These are phyloP conservation scores for Erebia epiphron DNA, from an alignment of 2,888 invertebrate genomes.

Conservation along the genomic window DNA sequence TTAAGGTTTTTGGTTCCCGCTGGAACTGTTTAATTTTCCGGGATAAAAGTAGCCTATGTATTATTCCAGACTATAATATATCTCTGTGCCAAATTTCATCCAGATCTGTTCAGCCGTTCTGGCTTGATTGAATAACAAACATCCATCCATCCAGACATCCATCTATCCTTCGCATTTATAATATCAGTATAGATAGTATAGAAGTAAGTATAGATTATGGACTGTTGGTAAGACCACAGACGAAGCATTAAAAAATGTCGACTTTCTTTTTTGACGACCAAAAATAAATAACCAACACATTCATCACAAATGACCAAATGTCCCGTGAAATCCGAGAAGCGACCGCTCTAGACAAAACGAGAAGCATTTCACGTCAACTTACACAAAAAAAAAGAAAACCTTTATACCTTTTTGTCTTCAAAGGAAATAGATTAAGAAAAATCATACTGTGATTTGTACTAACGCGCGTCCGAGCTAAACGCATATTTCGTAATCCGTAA, in stretches of 20 bases:
- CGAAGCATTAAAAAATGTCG: background rate
- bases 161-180: too few relatives aligned
- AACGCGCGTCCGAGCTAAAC: conserved; percentile 1
- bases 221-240: background rate
- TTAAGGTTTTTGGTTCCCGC: too few relatives aligned
- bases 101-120: too few relatives aligned
- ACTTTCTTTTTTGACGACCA: background rate
- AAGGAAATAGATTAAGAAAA: conserved; percentile 33
- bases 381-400: conserved; percentile 28
- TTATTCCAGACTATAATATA: too few relatives aligned
- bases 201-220: too few relatives aligned
- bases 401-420: conserved; percentile 27
- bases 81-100: too few relatives aligned
- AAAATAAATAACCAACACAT: conserved; percentile 2
- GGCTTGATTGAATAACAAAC: too few relatives aligned
- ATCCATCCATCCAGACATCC: too few relatives aligned
- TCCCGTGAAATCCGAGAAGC: conserved; percentile 7
- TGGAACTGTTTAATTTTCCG: too few relatives aligned
- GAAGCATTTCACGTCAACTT: conserved; percentile 20
- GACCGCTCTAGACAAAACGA: conserved; percentile 8
- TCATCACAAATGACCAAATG: background rate
- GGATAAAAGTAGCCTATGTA: too few relatives aligned
- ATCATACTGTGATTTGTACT: conserved; percentile 15
- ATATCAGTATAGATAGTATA: too few relatives aligned
- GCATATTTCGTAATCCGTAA: conserved; percentile 29